Base-by-base conservation (phyloP, 2,888 invertebrate species). In the Aethes cnicana region DNA sequence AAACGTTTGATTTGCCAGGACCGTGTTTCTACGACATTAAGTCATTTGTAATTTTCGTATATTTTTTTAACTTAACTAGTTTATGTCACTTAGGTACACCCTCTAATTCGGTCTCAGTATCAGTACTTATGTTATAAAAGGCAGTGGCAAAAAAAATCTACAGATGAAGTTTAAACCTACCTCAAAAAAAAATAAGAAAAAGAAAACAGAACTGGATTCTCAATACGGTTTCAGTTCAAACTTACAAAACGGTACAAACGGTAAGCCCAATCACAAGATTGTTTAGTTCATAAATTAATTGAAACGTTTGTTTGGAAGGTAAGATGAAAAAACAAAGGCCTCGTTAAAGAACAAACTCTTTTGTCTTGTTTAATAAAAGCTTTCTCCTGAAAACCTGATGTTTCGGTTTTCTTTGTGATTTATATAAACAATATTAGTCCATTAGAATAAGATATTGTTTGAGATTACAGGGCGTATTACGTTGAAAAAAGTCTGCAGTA, bases 391-490 rank as follows among this genome's bases (percentile, higher is more conserved):
- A 52, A 33, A 46, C 37, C 52, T 52, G 52, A 46, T 52, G 52
- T 52, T 46, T 39, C 52, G 37, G 25, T 52, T 52, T 52, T 44
- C 52, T 52, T 52, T 52, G 52, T 52, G 32, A 21, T 52, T 39
- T 52, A 46, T 46, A 25, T 46, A 39, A 26, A 52, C 44, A 52
- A 52, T 52, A 26, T 11, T n/a, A 32, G 32, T 21, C 44, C 39
- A 46, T 52, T 52, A 39, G 30, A 46, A 52, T 52, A 39, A 52
- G 36, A 39, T 33, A 46, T 48, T 48, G 30, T 46, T 25, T 9
- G 18, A 39, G 39, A 26, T 46, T 52, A 52, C 17, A 33, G 18
- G 9, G 33, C 33, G 9, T 21, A 23, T 5, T 33, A 12, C 12
- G 20, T 30, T 37, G 21, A 21, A 14, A 14, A 39, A 33, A 25